phyloP scores from a whole-genome alignment of 2,797 vertebrate species.

The Apodemus agrarius region DNA sequence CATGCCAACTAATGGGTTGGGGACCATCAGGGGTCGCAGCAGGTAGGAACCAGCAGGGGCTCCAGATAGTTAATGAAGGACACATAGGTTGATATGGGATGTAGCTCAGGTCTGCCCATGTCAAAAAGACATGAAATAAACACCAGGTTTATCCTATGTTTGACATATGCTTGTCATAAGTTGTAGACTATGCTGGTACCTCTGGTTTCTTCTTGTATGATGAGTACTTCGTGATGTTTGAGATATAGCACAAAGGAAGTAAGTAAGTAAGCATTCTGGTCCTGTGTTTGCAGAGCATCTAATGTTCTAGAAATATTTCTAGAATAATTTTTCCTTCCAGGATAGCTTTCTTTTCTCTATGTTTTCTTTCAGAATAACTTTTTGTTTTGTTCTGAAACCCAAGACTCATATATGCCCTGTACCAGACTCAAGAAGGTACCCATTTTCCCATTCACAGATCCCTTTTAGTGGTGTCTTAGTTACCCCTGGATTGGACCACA shows the following conservation, averaged over 20 bases:
- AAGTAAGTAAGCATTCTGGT: not conserved
- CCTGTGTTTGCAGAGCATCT: not conserved
- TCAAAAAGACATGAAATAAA: not conserved
- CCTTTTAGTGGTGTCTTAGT: not conserved
- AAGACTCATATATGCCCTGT: not conserved
- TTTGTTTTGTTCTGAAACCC: slow-evolving; percentile 22
- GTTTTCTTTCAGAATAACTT: not conserved
- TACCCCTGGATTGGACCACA: not conserved
- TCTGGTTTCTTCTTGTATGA: not conserved
- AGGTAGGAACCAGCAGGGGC: not conserved
- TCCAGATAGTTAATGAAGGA: not conserved
- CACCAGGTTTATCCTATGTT: not conserved
- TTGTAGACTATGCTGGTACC: not conserved
- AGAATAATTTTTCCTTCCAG: not conserved
- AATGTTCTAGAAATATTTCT: not conserved
- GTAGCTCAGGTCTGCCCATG: not conserved
- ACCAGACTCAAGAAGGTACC: not conserved
- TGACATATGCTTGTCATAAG: not conserved
- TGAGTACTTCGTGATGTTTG: not conserved
- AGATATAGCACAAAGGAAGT: not conserved
- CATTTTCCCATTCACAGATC: not conserved
- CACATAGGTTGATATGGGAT: not conserved
- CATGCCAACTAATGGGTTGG: not conserved
- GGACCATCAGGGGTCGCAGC: not conserved
- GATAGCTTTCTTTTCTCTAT: not conserved